phyloP scores from a whole-genome alignment of 2,888 invertebrate genomes.

The Phyto melanocephala region DNA sequence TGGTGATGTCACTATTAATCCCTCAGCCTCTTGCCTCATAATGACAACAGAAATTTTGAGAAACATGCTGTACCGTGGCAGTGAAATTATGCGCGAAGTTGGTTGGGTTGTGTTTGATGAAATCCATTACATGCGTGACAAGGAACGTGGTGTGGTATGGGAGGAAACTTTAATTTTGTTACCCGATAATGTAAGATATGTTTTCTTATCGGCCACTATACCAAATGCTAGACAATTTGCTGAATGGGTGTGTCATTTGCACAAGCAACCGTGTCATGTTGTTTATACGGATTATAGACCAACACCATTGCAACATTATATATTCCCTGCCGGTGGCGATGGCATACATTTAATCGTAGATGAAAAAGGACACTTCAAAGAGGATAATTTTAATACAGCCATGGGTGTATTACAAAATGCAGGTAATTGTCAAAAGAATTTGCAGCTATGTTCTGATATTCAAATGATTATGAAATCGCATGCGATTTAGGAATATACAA shows the following conservation, averaged over 20 bases:
- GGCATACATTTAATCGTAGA: slow-evolving; percentile 97
- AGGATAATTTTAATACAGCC: slow-evolving; percentile 98
- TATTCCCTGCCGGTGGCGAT: slow-evolving; percentile 97
- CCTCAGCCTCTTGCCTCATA: slow-evolving; percentile 97
- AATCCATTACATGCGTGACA: slow-evolving; percentile 99
- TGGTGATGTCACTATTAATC: slow-evolving; percentile 99
- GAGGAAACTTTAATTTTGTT: slow-evolving; percentile 96
- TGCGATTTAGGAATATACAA: too few species aligned
- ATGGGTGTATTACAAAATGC: slow-evolving; percentile 92
- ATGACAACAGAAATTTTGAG: slow-evolving; percentile 99
- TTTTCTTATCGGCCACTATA: slow-evolving; percentile 99
- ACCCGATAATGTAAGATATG: slow-evolving; percentile 98
- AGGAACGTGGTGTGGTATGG: slow-evolving; percentile 99
- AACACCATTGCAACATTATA: slow-evolving; percentile 98
- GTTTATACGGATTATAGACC: slow-evolving; percentile 99
- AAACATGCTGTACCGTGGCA: slow-evolving; percentile 98
- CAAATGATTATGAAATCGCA: too few species aligned
- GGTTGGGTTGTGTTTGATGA: slow-evolving; percentile 99
- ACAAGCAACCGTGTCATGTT: slow-evolving; percentile 98
- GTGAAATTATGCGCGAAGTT: slow-evolving; percentile 99
- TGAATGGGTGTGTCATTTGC: slow-evolving; percentile 96
- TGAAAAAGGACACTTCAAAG: slow-evolving; percentile 96
- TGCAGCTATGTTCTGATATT: too few species aligned
- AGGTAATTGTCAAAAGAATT: too few species aligned
- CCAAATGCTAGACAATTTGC: slow-evolving; percentile 98